phyloP scores from a whole-genome alignment of 35 echinoderm and acorn worm genomes.

The Hemicentrotus pulcherrimus region DNA sequence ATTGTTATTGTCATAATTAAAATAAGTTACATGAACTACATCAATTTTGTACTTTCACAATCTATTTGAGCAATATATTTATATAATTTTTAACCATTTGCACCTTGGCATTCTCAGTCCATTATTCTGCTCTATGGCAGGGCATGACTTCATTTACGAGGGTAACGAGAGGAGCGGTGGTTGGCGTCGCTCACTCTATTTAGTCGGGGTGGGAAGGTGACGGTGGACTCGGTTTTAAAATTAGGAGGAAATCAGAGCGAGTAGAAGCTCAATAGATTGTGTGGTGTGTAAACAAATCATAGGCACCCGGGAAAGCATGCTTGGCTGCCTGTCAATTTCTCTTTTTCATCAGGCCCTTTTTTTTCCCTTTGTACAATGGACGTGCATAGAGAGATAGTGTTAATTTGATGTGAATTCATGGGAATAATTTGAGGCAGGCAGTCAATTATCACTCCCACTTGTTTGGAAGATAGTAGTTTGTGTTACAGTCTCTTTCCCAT shows the following conservation, averaged over 20 bases:
- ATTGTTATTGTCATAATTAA: too few relatives aligned
- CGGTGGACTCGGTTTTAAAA: neutral
- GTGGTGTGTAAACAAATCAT: neutral
- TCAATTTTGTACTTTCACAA: too few relatives aligned
- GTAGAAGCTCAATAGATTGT: constrained; percentile 18
- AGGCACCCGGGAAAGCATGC: constrained; percentile 6
- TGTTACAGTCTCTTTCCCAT: neutral
- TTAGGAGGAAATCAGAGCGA: constrained; percentile 1
- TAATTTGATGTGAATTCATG: constrained; percentile 12
- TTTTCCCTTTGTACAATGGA: neutral
- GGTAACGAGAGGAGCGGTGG: neutral
- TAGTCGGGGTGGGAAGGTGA: neutral
- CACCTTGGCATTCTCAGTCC: neutral
- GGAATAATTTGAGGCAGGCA: neutral
- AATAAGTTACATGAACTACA: too few relatives aligned
- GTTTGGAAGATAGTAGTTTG: neutral
- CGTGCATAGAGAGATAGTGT: neutral
- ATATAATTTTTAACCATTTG: too few relatives aligned
- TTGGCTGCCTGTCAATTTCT: constrained; percentile 9
- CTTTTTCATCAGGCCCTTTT: neutral
- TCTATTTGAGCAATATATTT: too few relatives aligned
- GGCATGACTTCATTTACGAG: neutral
- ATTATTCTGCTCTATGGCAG: neutral
- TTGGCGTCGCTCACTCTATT: neutral
- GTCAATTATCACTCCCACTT: neutral